These are phyloP conservation scores for Ictalurus punctatus DNA, from an alignment of 2,113 vertebrate genomes.

Conservation along the genomic window DNA sequence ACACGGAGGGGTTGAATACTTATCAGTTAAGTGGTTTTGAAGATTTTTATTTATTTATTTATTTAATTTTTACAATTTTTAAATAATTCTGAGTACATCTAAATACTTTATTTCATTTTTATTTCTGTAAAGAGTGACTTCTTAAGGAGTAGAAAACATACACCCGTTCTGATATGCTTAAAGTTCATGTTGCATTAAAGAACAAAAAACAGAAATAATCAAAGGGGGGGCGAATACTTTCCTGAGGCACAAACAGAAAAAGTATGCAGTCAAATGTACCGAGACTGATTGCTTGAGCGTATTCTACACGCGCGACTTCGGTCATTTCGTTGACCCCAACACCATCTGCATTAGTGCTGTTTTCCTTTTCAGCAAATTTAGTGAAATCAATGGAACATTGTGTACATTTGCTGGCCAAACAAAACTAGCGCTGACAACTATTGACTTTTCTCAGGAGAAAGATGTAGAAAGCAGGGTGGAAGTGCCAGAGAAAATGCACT, in stretches of 20 bases:
- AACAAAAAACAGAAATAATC: background rate
- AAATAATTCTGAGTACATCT: background rate
- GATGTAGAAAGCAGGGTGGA: slow-evolving; percentile 40
- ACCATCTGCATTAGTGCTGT: background rate
- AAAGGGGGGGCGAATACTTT: background rate
- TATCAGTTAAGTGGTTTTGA: background rate
- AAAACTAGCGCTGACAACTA: slow-evolving; percentile 12
- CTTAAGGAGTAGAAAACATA: background rate
- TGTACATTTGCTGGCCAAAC: slow-evolving; percentile 34
- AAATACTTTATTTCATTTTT: background rate
- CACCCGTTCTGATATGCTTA: background rate
- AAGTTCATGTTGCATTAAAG: background rate
- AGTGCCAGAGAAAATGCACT: slow-evolving; percentile 26
- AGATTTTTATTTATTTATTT: background rate
- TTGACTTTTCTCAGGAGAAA: slow-evolving; percentile 51
- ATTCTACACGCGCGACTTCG: background rate
- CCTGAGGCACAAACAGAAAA: background rate
- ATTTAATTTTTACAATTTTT: too few species aligned
- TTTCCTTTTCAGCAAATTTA: background rate
- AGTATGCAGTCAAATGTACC: background rate
- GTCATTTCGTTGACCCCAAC: background rate
- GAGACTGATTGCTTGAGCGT: background rate
- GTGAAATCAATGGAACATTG: slow-evolving; percentile 8
- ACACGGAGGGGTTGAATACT: background rate
- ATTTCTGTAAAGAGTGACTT: background rate